These are phyloP conservation scores for Melanargia galathea DNA, from an alignment of 2,888 invertebrate species.

Conservation along the genomic window DNA sequence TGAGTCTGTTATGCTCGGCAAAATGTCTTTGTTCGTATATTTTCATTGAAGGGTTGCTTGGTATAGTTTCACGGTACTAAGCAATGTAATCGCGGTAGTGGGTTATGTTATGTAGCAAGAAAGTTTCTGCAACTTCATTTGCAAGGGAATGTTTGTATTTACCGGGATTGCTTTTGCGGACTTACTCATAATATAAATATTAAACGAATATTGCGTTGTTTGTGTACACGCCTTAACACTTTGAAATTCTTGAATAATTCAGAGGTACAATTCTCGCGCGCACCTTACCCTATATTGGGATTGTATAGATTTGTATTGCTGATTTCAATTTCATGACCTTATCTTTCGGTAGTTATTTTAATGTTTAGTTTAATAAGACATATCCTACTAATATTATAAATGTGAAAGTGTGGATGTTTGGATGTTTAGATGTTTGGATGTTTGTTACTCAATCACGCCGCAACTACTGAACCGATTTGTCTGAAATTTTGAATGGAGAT, in stretches of 20 bases:
- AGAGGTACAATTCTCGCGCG: conserved; percentile 45
- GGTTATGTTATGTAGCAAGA: conserved; percentile 47
- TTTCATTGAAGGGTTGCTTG: conserved; percentile 31
- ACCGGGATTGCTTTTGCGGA: conserved; percentile 57
- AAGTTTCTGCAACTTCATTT: conserved; percentile 52
- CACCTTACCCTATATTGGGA: conserved; percentile 18
- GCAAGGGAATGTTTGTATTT: conserved; percentile 55
- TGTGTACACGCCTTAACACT: conserved; percentile 69
- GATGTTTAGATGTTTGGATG: no score
- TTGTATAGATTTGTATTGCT: conserved; percentile 23
- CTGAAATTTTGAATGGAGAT: no score
- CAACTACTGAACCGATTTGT: no score
- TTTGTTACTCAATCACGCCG: no score
- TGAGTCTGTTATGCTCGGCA: not conserved
- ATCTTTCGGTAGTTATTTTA: no score
- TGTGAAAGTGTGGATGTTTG: no score
- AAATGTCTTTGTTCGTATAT: conserved; percentile 4
- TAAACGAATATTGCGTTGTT: conserved; percentile 71
- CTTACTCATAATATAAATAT: conserved; percentile 70
- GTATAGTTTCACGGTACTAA: conserved; percentile 44
- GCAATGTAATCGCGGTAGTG: conserved; percentile 54
- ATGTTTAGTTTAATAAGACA: conserved; percentile 28
- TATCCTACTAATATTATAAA: no score
- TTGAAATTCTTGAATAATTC: conserved; percentile 71
- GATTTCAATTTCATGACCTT: no score